Percentiles rank a stretch among this genome's conserved stretches.
Evolutionary conservation across 1,140 invertebrate genomes (phyloP).

Genomic region (Eciton burchellii): DNA sequence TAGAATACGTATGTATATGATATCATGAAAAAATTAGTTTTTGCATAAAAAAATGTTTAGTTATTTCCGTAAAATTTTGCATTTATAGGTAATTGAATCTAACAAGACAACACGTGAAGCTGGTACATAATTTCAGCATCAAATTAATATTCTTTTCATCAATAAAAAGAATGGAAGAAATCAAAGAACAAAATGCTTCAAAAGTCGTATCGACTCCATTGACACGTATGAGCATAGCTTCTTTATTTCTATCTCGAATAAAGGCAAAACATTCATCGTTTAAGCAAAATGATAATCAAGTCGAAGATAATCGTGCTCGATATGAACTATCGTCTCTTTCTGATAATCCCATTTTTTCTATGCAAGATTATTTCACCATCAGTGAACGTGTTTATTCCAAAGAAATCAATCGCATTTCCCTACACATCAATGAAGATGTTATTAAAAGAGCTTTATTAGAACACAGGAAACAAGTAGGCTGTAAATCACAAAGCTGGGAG

Average conservation of each 20-base stretch:
- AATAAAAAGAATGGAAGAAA: constrained; percentile 74
- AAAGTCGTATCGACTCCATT: constrained; percentile 52
- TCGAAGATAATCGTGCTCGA: constrained; percentile 84
- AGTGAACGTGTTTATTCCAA: constrained; percentile 90
- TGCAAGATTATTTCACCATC: constrained; percentile 90
- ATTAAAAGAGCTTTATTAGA: constrained; percentile 90
- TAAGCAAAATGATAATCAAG: constrained; percentile 52
- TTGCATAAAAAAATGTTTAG: neutral
- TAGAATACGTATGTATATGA: too few species aligned
- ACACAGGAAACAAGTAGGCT: constrained; percentile 89
- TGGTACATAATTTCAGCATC: constrained; percentile 22
- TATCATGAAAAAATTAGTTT: too few species aligned
- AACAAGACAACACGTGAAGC: constrained; percentile 11
- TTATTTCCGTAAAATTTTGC: neutral
- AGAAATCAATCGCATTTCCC: constrained; percentile 84
- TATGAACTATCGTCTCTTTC: constrained; percentile 89
- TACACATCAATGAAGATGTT: constrained; percentile 91
- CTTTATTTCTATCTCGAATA: constrained; percentile 78
- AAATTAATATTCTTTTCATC: constrained; percentile 38
- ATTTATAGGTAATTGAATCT: constrained; percentile 45
- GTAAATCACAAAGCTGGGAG: constrained; percentile 88
- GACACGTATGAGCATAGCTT: constrained; percentile 74
- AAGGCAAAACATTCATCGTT: constrained; percentile 58
- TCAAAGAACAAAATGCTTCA: constrained; percentile 67
- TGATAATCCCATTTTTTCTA: constrained; percentile 54